Evolutionary conservation across 2,888 invertebrate species (phyloP).

Genomic region (Cheilosia vulpina): DNA sequence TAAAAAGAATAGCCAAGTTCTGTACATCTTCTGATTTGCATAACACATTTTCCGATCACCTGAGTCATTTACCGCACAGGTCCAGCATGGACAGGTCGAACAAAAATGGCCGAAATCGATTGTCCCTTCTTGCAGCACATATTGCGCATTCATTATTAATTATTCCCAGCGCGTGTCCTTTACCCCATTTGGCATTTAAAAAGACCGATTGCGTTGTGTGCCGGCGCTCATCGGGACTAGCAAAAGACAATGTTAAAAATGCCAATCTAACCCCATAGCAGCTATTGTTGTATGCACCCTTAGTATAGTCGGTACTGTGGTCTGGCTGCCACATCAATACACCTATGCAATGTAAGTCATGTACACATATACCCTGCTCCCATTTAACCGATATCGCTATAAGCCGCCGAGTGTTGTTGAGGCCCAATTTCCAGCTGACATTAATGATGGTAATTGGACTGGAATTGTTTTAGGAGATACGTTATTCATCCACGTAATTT

Average conservation of each 20-base stretch:
- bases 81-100: no score
- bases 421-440: conserved; percentile 62
- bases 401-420: conserved; percentile 48
- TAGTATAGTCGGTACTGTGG: conserved; percentile 8
- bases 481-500: conserved; percentile 72
- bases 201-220: conserved; percentile 32
- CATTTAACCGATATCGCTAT: conserved; percentile 37
- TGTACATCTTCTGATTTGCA: no score
- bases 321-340: conserved; percentile 27
- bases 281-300: conserved; percentile 31
- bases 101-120: background rate
- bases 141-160: conserved; percentile 25
- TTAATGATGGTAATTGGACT: conserved; percentile 72
- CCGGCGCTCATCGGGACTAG: background rate
- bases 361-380: conserved; percentile 16
- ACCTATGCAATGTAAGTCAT: background rate
- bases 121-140: background rate
- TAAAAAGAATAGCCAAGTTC: no score
- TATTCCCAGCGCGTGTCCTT: conserved; percentile 33
- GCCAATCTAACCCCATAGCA: conserved; percentile 35
- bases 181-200: conserved; percentile 38
- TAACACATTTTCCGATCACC: no score
- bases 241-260: conserved; percentile 41
- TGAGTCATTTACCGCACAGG: no score
- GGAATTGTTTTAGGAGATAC: conserved; percentile 69